Conservation (phyloP, 2,797 vertebrate species). For the Argentina silus region DNA sequence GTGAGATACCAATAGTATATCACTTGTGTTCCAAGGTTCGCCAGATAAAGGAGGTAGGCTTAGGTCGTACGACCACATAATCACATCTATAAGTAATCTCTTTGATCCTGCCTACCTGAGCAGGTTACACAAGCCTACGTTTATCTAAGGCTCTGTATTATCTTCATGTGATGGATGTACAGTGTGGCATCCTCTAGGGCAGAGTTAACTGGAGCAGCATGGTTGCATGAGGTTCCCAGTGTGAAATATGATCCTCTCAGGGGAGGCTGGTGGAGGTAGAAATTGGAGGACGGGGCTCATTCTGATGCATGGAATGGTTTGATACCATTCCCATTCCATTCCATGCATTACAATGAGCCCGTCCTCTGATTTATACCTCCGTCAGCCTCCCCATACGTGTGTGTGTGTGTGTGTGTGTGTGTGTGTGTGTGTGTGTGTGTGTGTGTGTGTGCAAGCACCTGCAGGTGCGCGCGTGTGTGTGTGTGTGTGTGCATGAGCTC, state of each 20-base stretch:
- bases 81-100: conserved; percentile 46
- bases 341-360: too few relatives aligned
- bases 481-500: conserved; percentile 36
- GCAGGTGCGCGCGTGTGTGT: background rate
- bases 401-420: background rate
- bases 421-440: conserved; percentile 2
- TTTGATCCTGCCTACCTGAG: conserved; percentile 47
- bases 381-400: too few relatives aligned
- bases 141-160: background rate
- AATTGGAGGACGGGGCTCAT: too few relatives aligned
- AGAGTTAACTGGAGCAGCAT: background rate
- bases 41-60: conserved; percentile 57
- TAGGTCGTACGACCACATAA: conserved; percentile 38
- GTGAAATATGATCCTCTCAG: background rate
- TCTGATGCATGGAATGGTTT: too few relatives aligned
- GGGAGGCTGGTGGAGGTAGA: too few relatives aligned
- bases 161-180: background rate
- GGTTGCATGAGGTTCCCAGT: background rate
- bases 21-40: conserved; percentile 61
- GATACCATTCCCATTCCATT: too few relatives aligned
- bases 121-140: conserved; percentile 31
- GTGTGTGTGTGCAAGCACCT: background rate
- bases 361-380: too few relatives aligned
- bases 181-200: background rate
- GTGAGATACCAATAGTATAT: conserved; percentile 51